Percentiles rank a stretch among this genome's conserved stretches.
phyloP scores from a whole-genome alignment of 2,113 vertebrate species.

The Vulpes ferrilata region DNA sequence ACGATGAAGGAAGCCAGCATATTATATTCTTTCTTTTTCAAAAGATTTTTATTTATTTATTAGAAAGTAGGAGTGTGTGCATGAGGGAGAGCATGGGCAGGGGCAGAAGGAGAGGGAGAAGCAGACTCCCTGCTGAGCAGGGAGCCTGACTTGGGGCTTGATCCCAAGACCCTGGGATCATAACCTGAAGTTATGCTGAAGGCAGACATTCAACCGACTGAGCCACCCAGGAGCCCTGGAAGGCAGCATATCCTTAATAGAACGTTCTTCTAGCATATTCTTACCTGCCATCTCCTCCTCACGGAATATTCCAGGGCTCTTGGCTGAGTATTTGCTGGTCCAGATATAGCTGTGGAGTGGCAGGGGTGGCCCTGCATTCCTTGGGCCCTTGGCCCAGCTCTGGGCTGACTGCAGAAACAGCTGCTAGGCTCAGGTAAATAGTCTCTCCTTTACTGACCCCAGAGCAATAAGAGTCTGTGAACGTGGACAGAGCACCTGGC shows the following conservation, averaged over 20 bases:
- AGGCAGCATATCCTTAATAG: background rate
- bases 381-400: background rate
- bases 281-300: background rate
- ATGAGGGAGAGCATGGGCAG: no score
- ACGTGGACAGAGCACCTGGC: background rate
- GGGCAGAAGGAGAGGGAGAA: no score
- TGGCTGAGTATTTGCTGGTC: background rate
- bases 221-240: background rate
- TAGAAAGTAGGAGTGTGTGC: no score
- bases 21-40: background rate
- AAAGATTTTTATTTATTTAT: no score
- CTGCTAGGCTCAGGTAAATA: slow-evolving; percentile 16
- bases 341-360: background rate
- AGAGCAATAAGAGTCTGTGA: background rate
- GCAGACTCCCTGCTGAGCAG: no score
- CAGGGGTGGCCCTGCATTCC: background rate
- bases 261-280: background rate
- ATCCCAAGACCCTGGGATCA: no score
- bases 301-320: background rate
- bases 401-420: background rate
- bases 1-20: background rate
- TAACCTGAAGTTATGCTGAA: no score
- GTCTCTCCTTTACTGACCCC: slow-evolving; percentile 41
- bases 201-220: no score
- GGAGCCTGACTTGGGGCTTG: no score